Conservation (phyloP, 2,888 invertebrate genomes). For the Drosophila neonasuta region DNA sequence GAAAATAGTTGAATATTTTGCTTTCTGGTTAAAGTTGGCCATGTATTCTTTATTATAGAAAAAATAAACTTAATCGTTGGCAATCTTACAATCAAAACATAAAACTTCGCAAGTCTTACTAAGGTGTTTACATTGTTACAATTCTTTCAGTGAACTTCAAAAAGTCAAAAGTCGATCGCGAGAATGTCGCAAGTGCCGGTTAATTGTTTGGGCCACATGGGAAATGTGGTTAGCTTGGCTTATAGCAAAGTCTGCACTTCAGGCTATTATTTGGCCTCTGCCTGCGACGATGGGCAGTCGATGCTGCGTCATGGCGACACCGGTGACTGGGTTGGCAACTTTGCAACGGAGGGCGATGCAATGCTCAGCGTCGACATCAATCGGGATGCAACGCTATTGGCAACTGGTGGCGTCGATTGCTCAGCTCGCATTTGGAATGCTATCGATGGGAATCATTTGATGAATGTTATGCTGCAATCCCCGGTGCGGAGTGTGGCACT, state of each 20-base stretch:
- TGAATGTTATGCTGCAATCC: conserved; percentile 88
- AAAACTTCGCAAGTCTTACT: neutral
- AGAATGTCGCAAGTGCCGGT: conserved; percentile 37
- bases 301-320: conserved; percentile 97
- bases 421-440: conserved; percentile 97
- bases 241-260: conserved; percentile 44
- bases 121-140: conserved; percentile 3
- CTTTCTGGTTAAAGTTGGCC: neutral
- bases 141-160: neutral
- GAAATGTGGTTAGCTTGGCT: conserved; percentile 40
- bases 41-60: neutral
- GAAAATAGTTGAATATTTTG: neutral
- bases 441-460: conserved; percentile 91
- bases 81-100: neutral
- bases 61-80: neutral
- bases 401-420: conserved; percentile 96
- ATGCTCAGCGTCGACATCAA: conserved; percentile 97
- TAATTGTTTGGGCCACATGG: conserved; percentile 39
- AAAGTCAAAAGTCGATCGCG: neutral
- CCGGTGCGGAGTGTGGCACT: conserved; percentile 96
- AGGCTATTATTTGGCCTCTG: conserved; percentile 52
- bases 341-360: conserved; percentile 96
- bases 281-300: conserved; percentile 90
- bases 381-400: conserved; percentile 92
- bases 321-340: conserved; percentile 98